Evolutionary conservation across 2,888 invertebrate species (phyloP), one percentile per base, ranked within the genome.

Genomic region (Oeneis ivallda): DNA sequence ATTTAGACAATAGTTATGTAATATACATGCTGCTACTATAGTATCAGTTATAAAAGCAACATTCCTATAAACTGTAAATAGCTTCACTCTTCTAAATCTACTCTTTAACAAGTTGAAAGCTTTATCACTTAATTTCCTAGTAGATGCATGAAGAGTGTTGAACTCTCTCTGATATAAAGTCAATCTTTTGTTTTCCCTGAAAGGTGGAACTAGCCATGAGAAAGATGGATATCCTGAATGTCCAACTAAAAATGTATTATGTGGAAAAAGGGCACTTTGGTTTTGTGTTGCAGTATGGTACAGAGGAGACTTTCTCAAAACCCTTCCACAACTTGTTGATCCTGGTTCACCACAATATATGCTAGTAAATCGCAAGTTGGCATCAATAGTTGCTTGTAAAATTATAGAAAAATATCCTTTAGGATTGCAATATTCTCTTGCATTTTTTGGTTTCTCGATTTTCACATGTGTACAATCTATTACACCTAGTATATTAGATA

Each of bases 331-430:
- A 66, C 79, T 84, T 47, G 78, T 78, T 49, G 86, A 86, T 6
- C 86, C 86, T 65, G 86, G 85, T 73, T 86, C 86, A 45, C 86
- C 86, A 76, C 86, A 86, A 70, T 80, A 86, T 62, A 86, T 74
- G 67, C 85, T 86, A 49, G 84, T 86, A 69, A 86, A 86, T 50
- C 75, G 77, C 69, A 86, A 71, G 70, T 82, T 82, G 26, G 81
- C 74, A 76, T 86, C 85, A 62, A 85, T 71, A 54, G 85, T 85
- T 9, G 81, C 81, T 76, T 86, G 86, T 60, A 86, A 73, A 60
- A 84, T 79, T 34, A 86, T 73, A 62, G 86, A 86, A 71, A 78
- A 85, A 65, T 86, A 85, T 61, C 85, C 85, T 72, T 85, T 85
- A 32, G 78, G 75, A 68, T 85, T 86, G 65, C 81, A 82, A 72